Base-by-base conservation (phyloP, 2,888 invertebrate species). In the Netelia inedita region DNA sequence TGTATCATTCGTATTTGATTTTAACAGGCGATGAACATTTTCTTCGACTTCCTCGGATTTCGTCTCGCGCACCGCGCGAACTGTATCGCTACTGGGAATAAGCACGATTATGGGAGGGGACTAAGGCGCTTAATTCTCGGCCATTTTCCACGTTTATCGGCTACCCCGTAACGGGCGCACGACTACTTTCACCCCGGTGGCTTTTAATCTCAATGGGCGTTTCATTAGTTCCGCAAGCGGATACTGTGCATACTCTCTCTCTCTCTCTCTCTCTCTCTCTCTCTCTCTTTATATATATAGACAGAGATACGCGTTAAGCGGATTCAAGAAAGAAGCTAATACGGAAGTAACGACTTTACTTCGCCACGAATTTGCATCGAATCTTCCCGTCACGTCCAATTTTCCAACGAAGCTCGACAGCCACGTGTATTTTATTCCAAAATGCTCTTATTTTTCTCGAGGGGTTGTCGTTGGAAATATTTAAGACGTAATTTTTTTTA, bases 141-240 rank as follows among this genome's bases (percentile, higher is more conserved):
- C 23, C 23, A 57, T 23, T 41, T 19, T 69, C 68, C 75, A 21
- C 71, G 57, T 76, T 66, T 46, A 68, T 80, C 81, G 79, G 68
- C 57, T 53, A 46, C 35, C 28, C 82, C 63, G 79, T 66, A 87
- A 69, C 66, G 46, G 63, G 63, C 59, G 63, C 55, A 43, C 28
- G 53, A 41, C 10, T 28, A 63, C 28, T 50, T 68, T 65, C 57
- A 46, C 35, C 53, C 50, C 21, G 19, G n/a, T 57, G 10, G 19
- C 43, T 8, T 59, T 69, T 35, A 35, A 72, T 59, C 46, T 66
- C 65, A 35, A 71, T 35, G 35, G 63, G 19, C 71, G 55, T 87
- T 86, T 85, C 78, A 86, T 86, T 86, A 85, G 79, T 87, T 87
- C 78, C 75, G 73, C 41, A 71, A 61, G 71, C 21, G 65, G n/a